phyloP scores from a whole-genome alignment of 2,797 vertebrate species.

The Lacerta viridis region DNA sequence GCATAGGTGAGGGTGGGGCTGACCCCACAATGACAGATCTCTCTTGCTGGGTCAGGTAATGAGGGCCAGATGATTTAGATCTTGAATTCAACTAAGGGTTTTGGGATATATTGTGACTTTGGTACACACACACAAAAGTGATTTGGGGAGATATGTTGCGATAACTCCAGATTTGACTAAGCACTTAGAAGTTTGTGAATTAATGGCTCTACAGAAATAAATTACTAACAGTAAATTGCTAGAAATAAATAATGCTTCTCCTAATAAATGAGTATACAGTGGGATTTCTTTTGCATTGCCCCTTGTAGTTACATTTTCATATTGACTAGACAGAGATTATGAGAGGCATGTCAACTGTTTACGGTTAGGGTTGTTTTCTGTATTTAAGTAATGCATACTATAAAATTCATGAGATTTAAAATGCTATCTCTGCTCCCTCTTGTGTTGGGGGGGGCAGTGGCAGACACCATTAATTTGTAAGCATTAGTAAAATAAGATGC shows the following conservation, averaged over 20 bases:
- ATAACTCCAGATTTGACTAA: conserved; percentile 23
- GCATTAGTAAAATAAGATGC: conserved; percentile 77
- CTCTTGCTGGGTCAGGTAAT: neutral
- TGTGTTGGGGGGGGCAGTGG: conserved; percentile 58
- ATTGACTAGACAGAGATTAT: conserved; percentile 64
- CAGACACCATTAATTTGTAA: conserved; percentile 77
- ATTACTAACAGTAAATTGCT: conserved; percentile 39
- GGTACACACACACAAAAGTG: neutral
- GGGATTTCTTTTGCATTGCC: conserved; percentile 43
- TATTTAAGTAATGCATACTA: conserved; percentile 51
- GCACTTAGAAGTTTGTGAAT: neutral
- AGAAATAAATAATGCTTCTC: conserved; percentile 44
- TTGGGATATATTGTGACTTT: conserved; percentile 22
- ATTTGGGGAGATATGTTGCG: neutral
- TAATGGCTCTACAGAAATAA: conserved; percentile 35
- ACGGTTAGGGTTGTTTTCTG: conserved; percentile 50
- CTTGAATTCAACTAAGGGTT: conserved; percentile 4
- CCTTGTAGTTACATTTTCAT: conserved; percentile 58
- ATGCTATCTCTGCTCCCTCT: conserved; percentile 60
- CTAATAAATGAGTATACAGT: conserved; percentile 30
- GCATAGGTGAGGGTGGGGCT: neutral
- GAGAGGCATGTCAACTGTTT: conserved; percentile 61
- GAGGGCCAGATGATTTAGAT: neutral
- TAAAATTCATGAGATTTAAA: conserved; percentile 65
- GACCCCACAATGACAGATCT: neutral